Conservation (phyloP, 2,888 invertebrate genomes). For the Amblyjoppa proteus region DNA sequence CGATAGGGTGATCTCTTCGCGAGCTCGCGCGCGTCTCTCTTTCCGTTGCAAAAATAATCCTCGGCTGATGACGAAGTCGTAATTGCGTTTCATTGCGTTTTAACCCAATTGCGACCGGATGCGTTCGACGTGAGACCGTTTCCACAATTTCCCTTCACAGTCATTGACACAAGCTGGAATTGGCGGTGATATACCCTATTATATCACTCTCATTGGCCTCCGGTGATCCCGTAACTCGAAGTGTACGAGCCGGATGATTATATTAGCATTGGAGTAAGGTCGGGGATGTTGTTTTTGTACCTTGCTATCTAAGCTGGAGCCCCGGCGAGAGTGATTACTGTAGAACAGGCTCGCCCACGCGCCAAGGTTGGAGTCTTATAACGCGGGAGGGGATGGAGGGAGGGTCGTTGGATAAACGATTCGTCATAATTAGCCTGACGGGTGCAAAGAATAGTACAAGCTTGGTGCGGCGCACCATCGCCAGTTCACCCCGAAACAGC, state of each 20-base stretch:
- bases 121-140: constrained; percentile 24
- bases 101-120: constrained; percentile 74
- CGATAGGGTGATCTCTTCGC: neutral
- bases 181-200: constrained; percentile 27
- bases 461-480: constrained; percentile 24
- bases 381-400: constrained; percentile 35
- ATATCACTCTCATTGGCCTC: constrained; percentile 13
- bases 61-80: constrained; percentile 75
- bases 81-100: constrained; percentile 80
- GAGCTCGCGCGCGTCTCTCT: neutral
- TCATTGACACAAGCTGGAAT: neutral
- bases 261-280: neutral
- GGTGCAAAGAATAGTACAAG: constrained; percentile 74
- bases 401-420: constrained; percentile 70
- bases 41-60: constrained; percentile 33
- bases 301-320: constrained; percentile 1
- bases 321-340: constrained; percentile 45
- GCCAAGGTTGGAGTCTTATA: constrained; percentile 38
- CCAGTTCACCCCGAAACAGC: constrained; percentile 24
- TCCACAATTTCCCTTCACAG: neutral
- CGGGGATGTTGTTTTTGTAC: neutral
- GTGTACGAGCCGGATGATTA: neutral
- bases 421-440: constrained; percentile 79
- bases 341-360: constrained; percentile 46
- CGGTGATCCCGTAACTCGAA: neutral